These are phyloP conservation scores for Glyphotaelius pellucidus DNA, from an alignment of 2,888 invertebrate genomes.

Conservation along the genomic window DNA sequence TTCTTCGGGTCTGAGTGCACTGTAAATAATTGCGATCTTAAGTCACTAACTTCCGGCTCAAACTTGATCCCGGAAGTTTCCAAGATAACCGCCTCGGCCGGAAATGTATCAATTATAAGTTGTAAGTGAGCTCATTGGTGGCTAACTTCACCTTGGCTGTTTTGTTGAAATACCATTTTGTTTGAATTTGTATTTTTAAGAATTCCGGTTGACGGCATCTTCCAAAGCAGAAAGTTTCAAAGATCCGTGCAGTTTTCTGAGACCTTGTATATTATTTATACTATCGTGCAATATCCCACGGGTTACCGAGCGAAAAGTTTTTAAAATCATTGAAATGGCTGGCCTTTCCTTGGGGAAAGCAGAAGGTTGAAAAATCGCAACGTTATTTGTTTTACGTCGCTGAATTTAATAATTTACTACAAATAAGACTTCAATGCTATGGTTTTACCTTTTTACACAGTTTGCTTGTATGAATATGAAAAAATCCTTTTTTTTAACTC, in stretches of 20 bases:
- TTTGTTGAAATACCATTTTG: not conserved
- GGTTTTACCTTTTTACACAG: too few relatives aligned
- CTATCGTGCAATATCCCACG: not conserved
- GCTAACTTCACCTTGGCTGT: not conserved
- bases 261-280: not conserved
- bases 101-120: slow-evolving; percentile 52
- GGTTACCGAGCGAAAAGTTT: not conserved
- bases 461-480: too few relatives aligned
- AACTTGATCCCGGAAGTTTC: slow-evolving; percentile 41
- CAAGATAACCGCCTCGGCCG: slow-evolving; percentile 34
- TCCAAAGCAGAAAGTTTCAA: not conserved
- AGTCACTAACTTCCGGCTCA: slow-evolving; percentile 39
- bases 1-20: slow-evolving; percentile 21
- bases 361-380: not conserved
- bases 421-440: not conserved
- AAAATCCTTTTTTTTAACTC: too few relatives aligned
- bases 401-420: not conserved
- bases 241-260: not conserved
- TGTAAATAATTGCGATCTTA: slow-evolving; percentile 54
- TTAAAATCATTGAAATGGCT: not conserved
- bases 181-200: not conserved
- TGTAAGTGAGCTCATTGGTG: slow-evolving; percentile 31
- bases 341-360: not conserved
- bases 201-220: not conserved
- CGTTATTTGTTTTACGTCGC: not conserved